Conservation (phyloP, 1,140 invertebrate species). For the Bombus haemorrhoidalis region DNA sequence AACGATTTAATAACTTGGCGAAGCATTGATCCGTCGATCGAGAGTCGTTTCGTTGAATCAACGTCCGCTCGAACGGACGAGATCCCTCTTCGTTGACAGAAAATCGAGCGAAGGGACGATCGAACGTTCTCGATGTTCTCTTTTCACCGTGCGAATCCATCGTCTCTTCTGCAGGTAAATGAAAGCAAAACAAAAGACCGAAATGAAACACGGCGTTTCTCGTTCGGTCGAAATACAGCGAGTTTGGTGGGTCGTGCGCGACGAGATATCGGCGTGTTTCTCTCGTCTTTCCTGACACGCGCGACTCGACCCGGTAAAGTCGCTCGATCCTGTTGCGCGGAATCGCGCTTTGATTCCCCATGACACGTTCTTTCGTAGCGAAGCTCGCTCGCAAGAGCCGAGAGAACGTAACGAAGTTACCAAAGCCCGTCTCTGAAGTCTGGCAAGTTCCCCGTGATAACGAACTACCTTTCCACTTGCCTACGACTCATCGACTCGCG, state of each 20-base stretch:
- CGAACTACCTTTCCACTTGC: background rate
- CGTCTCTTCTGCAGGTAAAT: background rate
- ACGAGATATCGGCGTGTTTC: background rate
- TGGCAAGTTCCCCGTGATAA: background rate
- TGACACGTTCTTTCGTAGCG: background rate
- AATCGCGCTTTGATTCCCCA: background rate
- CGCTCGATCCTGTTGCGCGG: background rate
- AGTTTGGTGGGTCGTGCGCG: background rate
- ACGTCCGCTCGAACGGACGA: background rate
- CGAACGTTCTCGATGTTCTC: background rate
- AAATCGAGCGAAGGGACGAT: background rate
- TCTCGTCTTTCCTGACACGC: background rate
- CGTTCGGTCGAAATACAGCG: background rate
- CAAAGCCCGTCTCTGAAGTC: background rate
- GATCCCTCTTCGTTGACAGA: background rate
- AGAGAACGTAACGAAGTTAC: background rate
- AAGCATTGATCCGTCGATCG: background rate
- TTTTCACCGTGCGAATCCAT: background rate
- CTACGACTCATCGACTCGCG: background rate
- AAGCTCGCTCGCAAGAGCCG: background rate
- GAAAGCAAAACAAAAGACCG: background rate
- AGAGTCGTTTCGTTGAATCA: background rate
- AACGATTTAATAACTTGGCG: background rate
- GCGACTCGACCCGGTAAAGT: background rate
- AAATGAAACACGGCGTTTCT: background rate